A percentile compares a stretch with the other conserved stretches of the same genome.
These are phyloP conservation scores for Podarcis siculus DNA, from an alignment of 2,797 vertebrate species.

Conservation along the genomic window DNA sequence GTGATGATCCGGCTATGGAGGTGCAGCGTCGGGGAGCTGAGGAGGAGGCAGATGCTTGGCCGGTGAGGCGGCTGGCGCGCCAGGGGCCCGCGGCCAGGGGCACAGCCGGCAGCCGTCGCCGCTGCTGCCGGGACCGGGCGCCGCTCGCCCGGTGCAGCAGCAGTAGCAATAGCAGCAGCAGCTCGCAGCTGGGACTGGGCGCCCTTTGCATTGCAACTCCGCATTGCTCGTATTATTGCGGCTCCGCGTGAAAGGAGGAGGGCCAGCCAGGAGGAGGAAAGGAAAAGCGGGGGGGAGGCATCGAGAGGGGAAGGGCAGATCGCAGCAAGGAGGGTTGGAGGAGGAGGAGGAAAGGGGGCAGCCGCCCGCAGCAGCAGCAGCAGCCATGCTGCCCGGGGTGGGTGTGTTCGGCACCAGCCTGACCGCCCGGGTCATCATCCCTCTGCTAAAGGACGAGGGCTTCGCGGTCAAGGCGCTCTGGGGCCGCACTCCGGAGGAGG, in stretches of 20 bases:
- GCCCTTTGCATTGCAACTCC: conserved; percentile 5
- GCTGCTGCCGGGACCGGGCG: conserved; percentile 40
- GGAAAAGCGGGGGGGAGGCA: conserved; percentile 29
- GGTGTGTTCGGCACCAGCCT: conserved; percentile 98
- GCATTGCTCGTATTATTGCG: neutral
- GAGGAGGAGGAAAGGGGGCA: neutral
- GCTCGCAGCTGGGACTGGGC: conserved; percentile 20
- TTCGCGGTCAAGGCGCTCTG: conserved; percentile 95
- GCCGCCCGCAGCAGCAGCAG: neutral
- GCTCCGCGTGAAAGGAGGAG: conserved; percentile 28
- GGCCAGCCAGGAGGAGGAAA: conserved; percentile 30
- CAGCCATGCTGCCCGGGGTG: conserved; percentile 95
- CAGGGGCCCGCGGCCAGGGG: neutral
- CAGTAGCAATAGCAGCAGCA: conserved; percentile 1
- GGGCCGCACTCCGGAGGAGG: conserved; percentile 96
- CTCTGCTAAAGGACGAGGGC: conserved; percentile 93
- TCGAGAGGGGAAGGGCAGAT: neutral
- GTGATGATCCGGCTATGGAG: conserved; percentile 58
- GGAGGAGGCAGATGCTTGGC: conserved; percentile 29
- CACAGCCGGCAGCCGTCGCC: neutral
- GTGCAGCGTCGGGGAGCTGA: conserved; percentile 21
- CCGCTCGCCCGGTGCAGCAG: neutral
- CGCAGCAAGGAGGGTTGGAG: neutral
- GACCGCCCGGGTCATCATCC: conserved; percentile 94
- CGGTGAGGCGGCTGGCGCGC: conserved; percentile 4